phyloP scores from a whole-genome alignment of 2,797 vertebrate species.

The Syncerus caffer region DNA sequence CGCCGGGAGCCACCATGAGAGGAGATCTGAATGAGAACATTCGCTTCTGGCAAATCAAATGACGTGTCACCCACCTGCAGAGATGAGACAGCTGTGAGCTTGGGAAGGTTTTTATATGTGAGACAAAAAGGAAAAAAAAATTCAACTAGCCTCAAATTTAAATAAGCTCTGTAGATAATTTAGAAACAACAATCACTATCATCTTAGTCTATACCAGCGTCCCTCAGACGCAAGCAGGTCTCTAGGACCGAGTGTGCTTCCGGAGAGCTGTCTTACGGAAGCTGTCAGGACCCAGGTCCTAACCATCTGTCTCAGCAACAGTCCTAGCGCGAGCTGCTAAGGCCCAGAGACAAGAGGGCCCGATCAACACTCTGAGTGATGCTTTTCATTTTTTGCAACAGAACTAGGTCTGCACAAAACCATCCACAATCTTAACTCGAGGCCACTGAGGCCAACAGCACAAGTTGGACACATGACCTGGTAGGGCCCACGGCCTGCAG shows the following conservation, averaged over 20 bases:
- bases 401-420: background rate
- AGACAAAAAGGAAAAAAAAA: background rate
- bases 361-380: background rate
- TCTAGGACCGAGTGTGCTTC: background rate
- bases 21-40: slow-evolving; percentile 98
- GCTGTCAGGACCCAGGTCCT: background rate
- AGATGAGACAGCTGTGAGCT: slow-evolving; percentile 5
- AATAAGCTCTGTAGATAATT: background rate
- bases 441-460: background rate
- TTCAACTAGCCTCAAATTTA: background rate
- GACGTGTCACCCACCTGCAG: slow-evolving; percentile 96
- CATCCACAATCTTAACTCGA: background rate
- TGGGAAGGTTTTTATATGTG: background rate
- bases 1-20: slow-evolving; percentile 97
- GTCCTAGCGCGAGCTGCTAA: rapidly evolving
- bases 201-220: background rate
- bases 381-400: background rate
- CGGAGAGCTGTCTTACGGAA: background rate
- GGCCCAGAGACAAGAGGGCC: background rate
- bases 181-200: background rate
- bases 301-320: background rate
- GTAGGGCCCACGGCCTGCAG: background rate
- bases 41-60: slow-evolving; percentile 97
- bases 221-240: background rate
- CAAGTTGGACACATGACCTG: background rate